These are phyloP conservation scores for Anaspis maculata DNA, from an alignment of 2,888 invertebrate genomes.

Conservation along the genomic window DNA sequence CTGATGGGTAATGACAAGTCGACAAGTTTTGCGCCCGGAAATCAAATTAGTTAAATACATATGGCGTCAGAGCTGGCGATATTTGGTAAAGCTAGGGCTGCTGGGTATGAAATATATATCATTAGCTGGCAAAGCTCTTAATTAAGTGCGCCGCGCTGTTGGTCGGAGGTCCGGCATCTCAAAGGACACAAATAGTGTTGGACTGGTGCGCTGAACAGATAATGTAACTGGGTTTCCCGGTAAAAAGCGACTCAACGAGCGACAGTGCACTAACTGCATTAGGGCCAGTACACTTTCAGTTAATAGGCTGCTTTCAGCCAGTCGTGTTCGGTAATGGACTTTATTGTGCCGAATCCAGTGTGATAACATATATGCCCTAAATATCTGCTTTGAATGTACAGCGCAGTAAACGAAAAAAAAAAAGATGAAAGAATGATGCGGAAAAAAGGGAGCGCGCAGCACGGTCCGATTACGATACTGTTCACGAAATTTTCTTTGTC, in stretches of 20 bases:
- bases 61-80: too few relatives aligned
- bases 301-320: slow-evolving; percentile 41
- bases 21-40: too few relatives aligned
- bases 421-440: too few relatives aligned
- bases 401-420: too few relatives aligned
- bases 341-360: slow-evolving; percentile 33
- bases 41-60: too few relatives aligned
- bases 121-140: not conserved
- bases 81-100: too few relatives aligned
- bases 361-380: slow-evolving; percentile 18
- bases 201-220: slow-evolving; percentile 24
- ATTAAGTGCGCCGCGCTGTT: slow-evolving; percentile 1
- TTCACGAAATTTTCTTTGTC: too few relatives aligned
- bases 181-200: slow-evolving; percentile 18
- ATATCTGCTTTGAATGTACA: slow-evolving; percentile 2
- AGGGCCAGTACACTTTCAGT: slow-evolving; percentile 39
- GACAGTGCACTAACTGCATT: slow-evolving; percentile 38
- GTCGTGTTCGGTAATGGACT: slow-evolving; percentile 37
- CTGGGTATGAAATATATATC: too few relatives aligned
- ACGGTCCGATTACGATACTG: too few relatives aligned
- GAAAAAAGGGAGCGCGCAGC: too few relatives aligned
- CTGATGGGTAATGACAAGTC: too few relatives aligned
- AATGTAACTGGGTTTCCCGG: slow-evolving; percentile 37
- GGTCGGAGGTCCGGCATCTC: slow-evolving; percentile 12
- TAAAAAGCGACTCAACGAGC: slow-evolving; percentile 34